Evolutionary conservation across 2,113 vertebrate genomes (phyloP).

Genomic region (Lynx canadensis): DNA sequence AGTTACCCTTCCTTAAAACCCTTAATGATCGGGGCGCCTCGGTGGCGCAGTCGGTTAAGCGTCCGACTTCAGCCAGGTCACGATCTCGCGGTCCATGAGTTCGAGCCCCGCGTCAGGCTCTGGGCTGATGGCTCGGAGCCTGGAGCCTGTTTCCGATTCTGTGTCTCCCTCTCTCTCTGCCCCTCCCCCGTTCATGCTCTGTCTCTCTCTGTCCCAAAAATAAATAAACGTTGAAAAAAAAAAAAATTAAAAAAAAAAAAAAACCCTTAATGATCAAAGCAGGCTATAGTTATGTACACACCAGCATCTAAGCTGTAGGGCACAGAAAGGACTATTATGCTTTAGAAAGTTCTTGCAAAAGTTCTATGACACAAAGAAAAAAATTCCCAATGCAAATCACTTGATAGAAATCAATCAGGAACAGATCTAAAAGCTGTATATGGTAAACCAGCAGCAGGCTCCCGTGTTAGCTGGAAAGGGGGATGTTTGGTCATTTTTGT

Average conservation of each 20-base stretch:
- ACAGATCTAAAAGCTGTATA: background rate
- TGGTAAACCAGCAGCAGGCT: background rate
- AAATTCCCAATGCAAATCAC: background rate
- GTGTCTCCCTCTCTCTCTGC: too few relatives aligned
- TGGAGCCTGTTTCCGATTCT: too few relatives aligned
- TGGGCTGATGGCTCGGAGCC: too few relatives aligned
- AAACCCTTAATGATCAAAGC: background rate
- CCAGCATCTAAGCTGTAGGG: background rate
- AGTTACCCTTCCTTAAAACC: background rate
- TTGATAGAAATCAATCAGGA: background rate
- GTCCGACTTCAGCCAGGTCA: too few relatives aligned
- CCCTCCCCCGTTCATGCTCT: too few relatives aligned
- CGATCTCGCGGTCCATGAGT: too few relatives aligned
- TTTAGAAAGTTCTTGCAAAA: background rate
- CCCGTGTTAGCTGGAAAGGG: background rate
- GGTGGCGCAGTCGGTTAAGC: too few relatives aligned
- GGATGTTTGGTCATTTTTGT: background rate
- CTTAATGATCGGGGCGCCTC: background rate
- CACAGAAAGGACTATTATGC: background rate
- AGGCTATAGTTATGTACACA: background rate
- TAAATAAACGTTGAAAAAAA: too few relatives aligned
- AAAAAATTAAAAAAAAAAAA: too few relatives aligned
- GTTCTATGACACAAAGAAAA: slow-evolving; percentile 27
- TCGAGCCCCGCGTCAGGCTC: too few relatives aligned
- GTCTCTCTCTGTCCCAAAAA: too few relatives aligned